A percentile compares a stretch with the other conserved stretches of the same genome.
phyloP scores from a whole-genome alignment of 2,113 vertebrate genomes.

The Oryzias celebensis region DNA sequence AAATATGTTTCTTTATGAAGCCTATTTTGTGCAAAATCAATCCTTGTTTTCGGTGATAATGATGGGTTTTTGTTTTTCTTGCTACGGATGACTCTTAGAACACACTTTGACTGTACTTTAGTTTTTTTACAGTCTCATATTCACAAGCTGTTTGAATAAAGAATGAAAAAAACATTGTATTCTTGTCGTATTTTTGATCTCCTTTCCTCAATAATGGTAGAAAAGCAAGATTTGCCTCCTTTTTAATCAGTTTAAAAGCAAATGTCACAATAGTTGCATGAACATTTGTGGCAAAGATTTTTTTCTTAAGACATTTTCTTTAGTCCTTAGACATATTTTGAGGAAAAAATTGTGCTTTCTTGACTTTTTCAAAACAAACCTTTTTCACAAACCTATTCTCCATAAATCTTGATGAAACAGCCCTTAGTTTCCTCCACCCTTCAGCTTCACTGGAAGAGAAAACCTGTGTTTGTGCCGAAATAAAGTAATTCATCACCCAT shows the following conservation, averaged over 20 bases:
- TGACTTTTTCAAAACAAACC: constrained; percentile 32
- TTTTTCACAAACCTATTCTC: constrained; percentile 37
- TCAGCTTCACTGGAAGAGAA: constrained; percentile 44
- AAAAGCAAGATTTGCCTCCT: constrained; percentile 43
- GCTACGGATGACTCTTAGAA: too few relatives aligned
- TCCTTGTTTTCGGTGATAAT: too few relatives aligned
- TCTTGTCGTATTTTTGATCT: too few relatives aligned
- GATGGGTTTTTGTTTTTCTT: too few relatives aligned
- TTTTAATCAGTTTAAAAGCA: constrained; percentile 40
- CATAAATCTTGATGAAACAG: constrained; percentile 48
- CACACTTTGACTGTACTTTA: too few relatives aligned
- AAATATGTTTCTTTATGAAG: too few relatives aligned
- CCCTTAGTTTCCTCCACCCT: constrained; percentile 24
- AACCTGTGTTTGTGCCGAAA: constrained; percentile 58
- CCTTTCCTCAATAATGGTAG: too few relatives aligned
- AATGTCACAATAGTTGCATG: constrained; percentile 34
- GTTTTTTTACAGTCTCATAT: too few relatives aligned
- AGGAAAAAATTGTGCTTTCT: constrained; percentile 30
- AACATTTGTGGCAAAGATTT: constrained; percentile 30
- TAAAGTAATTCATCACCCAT: constrained; percentile 62
- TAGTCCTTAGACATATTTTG: constrained; percentile 12
- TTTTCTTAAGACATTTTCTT: background rate
- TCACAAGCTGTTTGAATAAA: too few relatives aligned
- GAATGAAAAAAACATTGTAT: too few relatives aligned
- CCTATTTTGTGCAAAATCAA: too few relatives aligned